Evolutionary conservation across 2,888 invertebrate species (phyloP).

Genomic region (Sphinx pinastri): DNA sequence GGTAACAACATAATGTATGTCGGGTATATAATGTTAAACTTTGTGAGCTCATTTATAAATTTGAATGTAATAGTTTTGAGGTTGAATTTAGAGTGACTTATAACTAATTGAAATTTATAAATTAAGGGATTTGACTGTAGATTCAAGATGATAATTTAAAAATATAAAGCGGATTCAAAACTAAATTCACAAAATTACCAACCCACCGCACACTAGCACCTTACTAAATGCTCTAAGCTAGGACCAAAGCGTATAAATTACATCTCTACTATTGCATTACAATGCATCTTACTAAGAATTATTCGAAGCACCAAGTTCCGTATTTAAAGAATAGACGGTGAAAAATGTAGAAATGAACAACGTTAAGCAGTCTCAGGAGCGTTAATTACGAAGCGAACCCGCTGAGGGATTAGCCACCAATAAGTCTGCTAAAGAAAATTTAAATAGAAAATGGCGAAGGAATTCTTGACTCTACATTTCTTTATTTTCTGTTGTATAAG

Average conservation of each 20-base stretch:
- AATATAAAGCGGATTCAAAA: too few species aligned
- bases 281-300: background rate
- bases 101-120: too few species aligned
- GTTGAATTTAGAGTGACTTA: background rate
- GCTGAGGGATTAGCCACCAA: conserved; percentile 40
- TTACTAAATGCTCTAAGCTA: too few species aligned
- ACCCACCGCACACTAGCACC: too few species aligned
- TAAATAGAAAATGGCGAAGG: conserved; percentile 26
- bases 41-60: too few species aligned
- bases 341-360: conserved; percentile 43
- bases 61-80: too few species aligned
- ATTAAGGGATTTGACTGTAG: too few species aligned
- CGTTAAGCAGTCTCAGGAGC: conserved; percentile 49
- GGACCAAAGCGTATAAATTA: background rate
- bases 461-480: conserved; percentile 18
- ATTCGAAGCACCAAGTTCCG: background rate
- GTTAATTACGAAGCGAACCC: conserved; percentile 51
- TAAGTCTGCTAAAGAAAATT: conserved; percentile 36
- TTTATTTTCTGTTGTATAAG: background rate
- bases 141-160: too few species aligned
- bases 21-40: too few species aligned
- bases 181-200: too few species aligned
- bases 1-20: too few species aligned
- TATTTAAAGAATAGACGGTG: background rate
- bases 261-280: background rate